These are phyloP conservation scores for Atherinomorus stipes DNA, from an alignment of 2,113 vertebrate species.

Conservation along the genomic window DNA sequence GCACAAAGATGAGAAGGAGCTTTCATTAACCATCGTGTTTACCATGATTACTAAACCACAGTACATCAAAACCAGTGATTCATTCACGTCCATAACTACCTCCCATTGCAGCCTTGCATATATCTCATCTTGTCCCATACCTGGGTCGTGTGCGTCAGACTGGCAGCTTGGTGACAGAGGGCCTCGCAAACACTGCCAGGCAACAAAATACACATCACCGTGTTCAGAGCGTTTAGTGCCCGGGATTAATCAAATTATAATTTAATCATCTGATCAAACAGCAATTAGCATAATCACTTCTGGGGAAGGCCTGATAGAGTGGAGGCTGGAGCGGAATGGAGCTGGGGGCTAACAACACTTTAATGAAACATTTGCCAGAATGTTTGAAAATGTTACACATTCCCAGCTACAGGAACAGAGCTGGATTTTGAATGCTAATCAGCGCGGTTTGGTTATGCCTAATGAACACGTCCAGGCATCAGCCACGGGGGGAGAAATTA, in stretches of 20 bases:
- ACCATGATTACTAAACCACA: conserved; percentile 42
- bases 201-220: conserved; percentile 84
- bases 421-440: conserved; percentile 66
- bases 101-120: conserved; percentile 4
- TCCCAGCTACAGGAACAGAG: conserved; percentile 54
- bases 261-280: conserved; percentile 98
- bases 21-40: conserved; percentile 70
- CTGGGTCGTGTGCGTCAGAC: conserved; percentile 24
- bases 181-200: conserved; percentile 78
- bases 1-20: conserved; percentile 34
- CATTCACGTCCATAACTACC: conserved; percentile 16
- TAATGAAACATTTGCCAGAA: conserved; percentile 82
- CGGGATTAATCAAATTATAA: conserved; percentile 93
- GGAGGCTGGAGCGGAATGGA: conserved; percentile 81
- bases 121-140: conserved; percentile 24
- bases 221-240: conserved; percentile 88
- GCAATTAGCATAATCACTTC: conserved; percentile 95
- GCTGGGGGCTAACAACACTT: conserved; percentile 80
- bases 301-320: conserved; percentile 88
- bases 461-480: conserved; percentile 43
- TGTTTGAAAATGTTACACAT: conserved; percentile 80
- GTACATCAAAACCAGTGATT: conserved; percentile 32
- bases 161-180: conserved; percentile 43
- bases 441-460: conserved; percentile 43
- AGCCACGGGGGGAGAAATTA: conserved; percentile 30